Evolutionary conservation across 2,797 vertebrate species (phyloP).

Genomic region (Novumbra hubbsi): DNA sequence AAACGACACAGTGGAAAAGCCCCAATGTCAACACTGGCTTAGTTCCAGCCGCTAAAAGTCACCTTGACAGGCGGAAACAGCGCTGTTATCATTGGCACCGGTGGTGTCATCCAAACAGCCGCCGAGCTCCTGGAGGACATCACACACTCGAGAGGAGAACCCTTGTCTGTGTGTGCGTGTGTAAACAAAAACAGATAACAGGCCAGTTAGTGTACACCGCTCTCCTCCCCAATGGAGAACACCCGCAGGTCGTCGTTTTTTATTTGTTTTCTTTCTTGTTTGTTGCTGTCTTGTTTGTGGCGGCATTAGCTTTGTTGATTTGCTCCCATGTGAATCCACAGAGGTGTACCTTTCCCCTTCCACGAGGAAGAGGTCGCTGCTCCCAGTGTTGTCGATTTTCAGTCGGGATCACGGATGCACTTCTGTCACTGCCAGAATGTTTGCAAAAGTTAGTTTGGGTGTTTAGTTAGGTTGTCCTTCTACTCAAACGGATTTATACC

Average conservation of each 20-base stretch:
- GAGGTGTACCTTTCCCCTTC: slow-evolving; percentile 18
- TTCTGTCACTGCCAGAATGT: slow-evolving; percentile 42
- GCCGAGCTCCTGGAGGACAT: slow-evolving; percentile 52
- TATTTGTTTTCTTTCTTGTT: slow-evolving; percentile 4
- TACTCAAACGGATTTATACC: slow-evolving; percentile 15
- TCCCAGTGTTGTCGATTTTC: slow-evolving; percentile 33
- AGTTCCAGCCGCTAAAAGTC: slow-evolving; percentile 65
- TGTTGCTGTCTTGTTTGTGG: background rate
- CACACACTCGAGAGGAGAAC: slow-evolving; percentile 41
- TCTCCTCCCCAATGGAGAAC: slow-evolving; percentile 25
- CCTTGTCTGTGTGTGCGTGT: slow-evolving; percentile 37
- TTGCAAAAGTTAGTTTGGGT: slow-evolving; percentile 46
- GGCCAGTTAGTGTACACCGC: background rate
- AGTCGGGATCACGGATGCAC: slow-evolving; percentile 58
- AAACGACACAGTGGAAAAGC: slow-evolving; percentile 70
- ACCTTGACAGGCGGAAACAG: slow-evolving; percentile 71
- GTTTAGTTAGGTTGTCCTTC: slow-evolving; percentile 44
- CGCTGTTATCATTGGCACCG: slow-evolving; percentile 56
- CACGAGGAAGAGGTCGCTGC: slow-evolving; percentile 46
- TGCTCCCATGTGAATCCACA: slow-evolving; percentile 29
- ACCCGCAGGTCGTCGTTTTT: slow-evolving; percentile 9
- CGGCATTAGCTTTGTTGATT: slow-evolving; percentile 25
- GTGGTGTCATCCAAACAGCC: slow-evolving; percentile 62
- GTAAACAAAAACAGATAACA: slow-evolving; percentile 22
- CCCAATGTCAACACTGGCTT: slow-evolving; percentile 73